Base-by-base conservation (phyloP, 1,140 invertebrate species). In the Drosophila burlai region DNA sequence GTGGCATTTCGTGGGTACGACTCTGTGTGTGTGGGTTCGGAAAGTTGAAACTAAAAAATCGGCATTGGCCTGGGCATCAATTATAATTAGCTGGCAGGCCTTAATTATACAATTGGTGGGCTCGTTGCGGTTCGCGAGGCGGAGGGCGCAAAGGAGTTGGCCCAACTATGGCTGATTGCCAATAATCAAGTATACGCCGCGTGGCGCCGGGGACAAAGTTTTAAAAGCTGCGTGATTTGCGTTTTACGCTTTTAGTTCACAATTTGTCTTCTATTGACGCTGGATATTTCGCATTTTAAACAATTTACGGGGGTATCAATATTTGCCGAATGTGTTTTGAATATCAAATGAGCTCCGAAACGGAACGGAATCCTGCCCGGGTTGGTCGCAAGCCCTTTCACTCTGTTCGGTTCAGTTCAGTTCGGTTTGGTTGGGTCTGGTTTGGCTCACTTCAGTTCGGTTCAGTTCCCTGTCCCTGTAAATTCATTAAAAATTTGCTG, bases 241-340 rank as follows among this genome's bases (percentile, higher is more conserved):
- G 83, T 83, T 83, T 78, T 71, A 80, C 61, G 83, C 65, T 89
- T 83, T 81, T 78, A 83, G 81, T 84, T 75, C 79, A 84, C 81
- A 89, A 84, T 87, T 87, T 87, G 84, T 87, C 81, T 81, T 82
- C 66, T 71, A 76, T 74, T 76, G 81, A 80, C 65, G 76, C 49
- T 81, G 68, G 54, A 71, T 72, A 77, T 68, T 66, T 58, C 77
- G 76, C 76, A 92, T 92, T 92, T 92, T 84, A 90, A 92, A 92
- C 90, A 92, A 92, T 92, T 92, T 92, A 80, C 76, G 75, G 57
- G 63, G 80, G 82, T 92, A 92, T 92, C 90, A 92, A 92, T 92
- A 92, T 92, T 92, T 92, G 80, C 78, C 76, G 85, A 92, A 92
- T 92, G 90, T 92, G 90, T 92, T 92, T 87, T 90, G 90, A 92